These are phyloP conservation scores for Tuberolachnus salignus DNA, from an alignment of 2,888 invertebrate species.

Conservation along the genomic window DNA sequence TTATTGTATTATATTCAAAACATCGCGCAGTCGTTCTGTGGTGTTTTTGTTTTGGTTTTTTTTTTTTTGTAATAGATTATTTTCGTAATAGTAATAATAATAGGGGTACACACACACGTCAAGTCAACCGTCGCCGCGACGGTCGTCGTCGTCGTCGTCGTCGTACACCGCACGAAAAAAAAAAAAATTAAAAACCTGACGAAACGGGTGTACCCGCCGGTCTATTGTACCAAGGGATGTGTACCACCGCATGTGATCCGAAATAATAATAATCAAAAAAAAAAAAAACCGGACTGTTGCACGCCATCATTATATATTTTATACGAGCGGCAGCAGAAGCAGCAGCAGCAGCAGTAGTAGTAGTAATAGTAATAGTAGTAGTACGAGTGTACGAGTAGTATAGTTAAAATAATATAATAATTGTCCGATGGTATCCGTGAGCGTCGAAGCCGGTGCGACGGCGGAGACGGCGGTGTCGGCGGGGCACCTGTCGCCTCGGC, in stretches of 20 bases:
- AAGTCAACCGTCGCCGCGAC: no score
- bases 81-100: no score
- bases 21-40: no score
- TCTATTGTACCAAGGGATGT: constrained; percentile 22
- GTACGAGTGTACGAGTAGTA: neutral
- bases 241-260: constrained; percentile 23
- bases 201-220: neutral
- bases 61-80: no score
- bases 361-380: constrained; percentile 3
- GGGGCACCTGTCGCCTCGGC: constrained; percentile 53
- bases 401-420: constrained; percentile 14
- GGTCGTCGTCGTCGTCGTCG: neutral
- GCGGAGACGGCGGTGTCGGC: constrained; percentile 3
- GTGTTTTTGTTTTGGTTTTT: no score
- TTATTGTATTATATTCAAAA: no score
- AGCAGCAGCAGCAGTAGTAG: neutral
- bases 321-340: neutral
- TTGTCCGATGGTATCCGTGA: constrained; percentile 24
- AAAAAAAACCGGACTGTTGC: constrained; percentile 50
- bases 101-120: no score
- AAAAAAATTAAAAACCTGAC: neutral
- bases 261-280: neutral
- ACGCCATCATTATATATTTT: constrained; percentile 30
- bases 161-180: neutral
- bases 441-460: constrained; percentile 19